Percentiles rank a stretch among this genome's conserved stretches.
These are phyloP conservation scores for Lasioglossum malachurum DNA, from an alignment of 2,888 invertebrate genomes.

Conservation along the genomic window DNA sequence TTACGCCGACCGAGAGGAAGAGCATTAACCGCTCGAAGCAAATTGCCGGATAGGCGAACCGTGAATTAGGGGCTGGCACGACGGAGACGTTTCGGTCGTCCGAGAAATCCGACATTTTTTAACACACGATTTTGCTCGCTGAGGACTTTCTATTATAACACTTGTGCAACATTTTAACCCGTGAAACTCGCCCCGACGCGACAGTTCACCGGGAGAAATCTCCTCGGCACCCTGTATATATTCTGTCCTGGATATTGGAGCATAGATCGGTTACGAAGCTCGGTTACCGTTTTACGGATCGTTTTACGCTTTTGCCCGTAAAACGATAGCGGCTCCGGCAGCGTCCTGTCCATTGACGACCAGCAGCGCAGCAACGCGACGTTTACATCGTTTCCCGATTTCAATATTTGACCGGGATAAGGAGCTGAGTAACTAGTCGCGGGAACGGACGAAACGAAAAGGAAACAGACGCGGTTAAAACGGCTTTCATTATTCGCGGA, in stretches of 20 bases:
- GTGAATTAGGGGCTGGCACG: not conserved
- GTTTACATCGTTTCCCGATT: conserved; percentile 23
- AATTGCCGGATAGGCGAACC: conserved; percentile 32
- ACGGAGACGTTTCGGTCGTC: not conserved
- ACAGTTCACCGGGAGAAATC: not conserved
- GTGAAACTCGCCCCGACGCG: not conserved
- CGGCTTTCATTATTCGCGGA: conserved; percentile 41
- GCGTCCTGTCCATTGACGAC: conserved; percentile 5
- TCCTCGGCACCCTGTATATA: not conserved
- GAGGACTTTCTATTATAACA: not conserved
- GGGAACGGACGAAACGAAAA: conserved; percentile 18
- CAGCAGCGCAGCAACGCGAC: not conserved
- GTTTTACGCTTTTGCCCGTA: not conserved
- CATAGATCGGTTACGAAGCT: not conserved
- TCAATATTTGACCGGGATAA: conserved; percentile 40
- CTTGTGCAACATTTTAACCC: too few species aligned
- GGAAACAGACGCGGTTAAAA: conserved; percentile 36
- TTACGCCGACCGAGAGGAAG: conserved; percentile 12
- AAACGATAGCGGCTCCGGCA: not conserved
- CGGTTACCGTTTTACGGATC: not conserved
- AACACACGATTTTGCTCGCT: not conserved
- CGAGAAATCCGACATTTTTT: not conserved
- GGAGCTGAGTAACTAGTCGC: conserved; percentile 31
- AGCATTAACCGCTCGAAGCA: conserved; percentile 33
- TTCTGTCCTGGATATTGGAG: not conserved